phyloP scores from a whole-genome alignment of 2,113 vertebrate genomes.

The Anas platyrhynchos region DNA sequence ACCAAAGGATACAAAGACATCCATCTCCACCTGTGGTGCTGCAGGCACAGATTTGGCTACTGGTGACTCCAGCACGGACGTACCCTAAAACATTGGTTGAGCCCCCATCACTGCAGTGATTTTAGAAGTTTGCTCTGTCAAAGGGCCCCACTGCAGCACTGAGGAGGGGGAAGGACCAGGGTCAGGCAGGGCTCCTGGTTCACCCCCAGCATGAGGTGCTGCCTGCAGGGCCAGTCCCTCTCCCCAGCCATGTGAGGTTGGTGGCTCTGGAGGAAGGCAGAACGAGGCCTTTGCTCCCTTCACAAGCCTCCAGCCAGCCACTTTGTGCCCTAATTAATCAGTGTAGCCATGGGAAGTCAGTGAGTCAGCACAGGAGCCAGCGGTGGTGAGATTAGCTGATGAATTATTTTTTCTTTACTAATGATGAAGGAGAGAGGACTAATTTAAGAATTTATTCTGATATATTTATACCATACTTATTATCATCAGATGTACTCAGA shows the following conservation, averaged over 20 bases:
- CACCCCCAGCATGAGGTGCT: too few species aligned
- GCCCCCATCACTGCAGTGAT: too few species aligned
- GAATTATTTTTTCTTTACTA: neutral
- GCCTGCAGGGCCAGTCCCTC: neutral
- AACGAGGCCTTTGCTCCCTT: neutral
- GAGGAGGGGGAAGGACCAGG: neutral
- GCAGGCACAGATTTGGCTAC: neutral
- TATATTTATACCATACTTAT: neutral
- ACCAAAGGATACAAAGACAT: neutral
- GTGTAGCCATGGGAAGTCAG: neutral
- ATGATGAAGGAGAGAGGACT: neutral
- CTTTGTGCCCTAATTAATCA: neutral
- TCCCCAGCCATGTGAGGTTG: accelerated
- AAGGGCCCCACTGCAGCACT: accelerated
- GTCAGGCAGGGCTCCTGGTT: neutral
- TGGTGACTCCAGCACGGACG: accelerated
- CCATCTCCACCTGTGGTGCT: accelerated
- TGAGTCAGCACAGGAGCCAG: neutral
- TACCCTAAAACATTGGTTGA: accelerated
- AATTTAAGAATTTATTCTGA: neutral
- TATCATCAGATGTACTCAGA: neutral
- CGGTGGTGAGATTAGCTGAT: neutral
- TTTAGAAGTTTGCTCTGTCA: accelerated
- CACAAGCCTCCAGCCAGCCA: accelerated
- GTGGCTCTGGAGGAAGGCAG: neutral